Percentiles rank a stretch among this genome's conserved stretches.
Evolutionary conservation across 1,140 invertebrate genomes (phyloP).

Genomic region (Solen grandis): DNA sequence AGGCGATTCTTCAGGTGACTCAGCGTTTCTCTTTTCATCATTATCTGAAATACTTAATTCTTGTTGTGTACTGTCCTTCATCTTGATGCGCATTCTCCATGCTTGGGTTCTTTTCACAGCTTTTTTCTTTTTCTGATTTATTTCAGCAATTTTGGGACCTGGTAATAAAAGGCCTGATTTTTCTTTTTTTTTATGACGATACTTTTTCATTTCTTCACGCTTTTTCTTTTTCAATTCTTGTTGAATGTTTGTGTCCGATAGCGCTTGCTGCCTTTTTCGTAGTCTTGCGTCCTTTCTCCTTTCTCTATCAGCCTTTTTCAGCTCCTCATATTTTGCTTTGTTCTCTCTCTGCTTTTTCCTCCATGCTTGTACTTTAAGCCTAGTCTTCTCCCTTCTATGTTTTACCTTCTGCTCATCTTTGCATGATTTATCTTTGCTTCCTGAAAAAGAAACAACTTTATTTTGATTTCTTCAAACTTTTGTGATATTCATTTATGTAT

Average conservation of each 20-base stretch:
- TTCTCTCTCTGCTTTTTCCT: constrained; percentile 23
- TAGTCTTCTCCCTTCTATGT: constrained; percentile 26
- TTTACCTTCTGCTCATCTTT: constrained; percentile 16
- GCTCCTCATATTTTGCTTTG: constrained; percentile 4
- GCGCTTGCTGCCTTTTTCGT: background rate
- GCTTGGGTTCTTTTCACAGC: constrained; percentile 31
- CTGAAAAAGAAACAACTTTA: too few relatives aligned
- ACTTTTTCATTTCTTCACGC: constrained; percentile 33
- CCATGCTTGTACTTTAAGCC: constrained; percentile 10
- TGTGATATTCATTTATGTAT: too few relatives aligned
- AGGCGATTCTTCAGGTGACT: background rate
- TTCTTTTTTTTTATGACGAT: constrained; percentile 23
- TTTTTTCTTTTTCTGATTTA: constrained; percentile 25
- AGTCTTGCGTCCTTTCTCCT: constrained; percentile 6
- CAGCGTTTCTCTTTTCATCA: background rate
- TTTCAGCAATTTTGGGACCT: background rate
- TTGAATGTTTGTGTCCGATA: background rate
- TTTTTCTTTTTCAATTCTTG: background rate
- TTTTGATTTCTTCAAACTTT: too few relatives aligned
- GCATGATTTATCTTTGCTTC: background rate
- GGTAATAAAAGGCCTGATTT: background rate
- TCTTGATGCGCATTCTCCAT: constrained; percentile 17
- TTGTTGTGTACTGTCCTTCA: constrained; percentile 21
- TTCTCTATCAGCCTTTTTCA: constrained; percentile 26
- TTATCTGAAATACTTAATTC: background rate